phyloP scores from a whole-genome alignment of 2,113 vertebrate species.

The Lophotis ruficrista region DNA sequence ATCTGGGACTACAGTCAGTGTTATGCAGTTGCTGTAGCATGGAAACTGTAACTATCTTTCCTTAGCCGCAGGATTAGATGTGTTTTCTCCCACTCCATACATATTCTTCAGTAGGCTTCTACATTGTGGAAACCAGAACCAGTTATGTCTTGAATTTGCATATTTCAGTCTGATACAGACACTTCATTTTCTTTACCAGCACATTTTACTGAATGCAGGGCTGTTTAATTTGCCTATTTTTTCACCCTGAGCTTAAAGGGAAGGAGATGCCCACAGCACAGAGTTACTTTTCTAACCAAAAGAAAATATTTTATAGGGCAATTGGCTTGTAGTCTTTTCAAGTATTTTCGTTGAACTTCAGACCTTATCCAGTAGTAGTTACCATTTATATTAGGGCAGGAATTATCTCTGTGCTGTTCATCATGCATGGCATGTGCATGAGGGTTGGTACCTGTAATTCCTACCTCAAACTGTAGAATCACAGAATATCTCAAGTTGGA shows the following conservation, averaged over 20 bases:
- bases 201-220: background rate
- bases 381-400: background rate
- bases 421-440: no score
- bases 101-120: background rate
- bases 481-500: background rate
- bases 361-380: background rate
- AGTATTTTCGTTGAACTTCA: background rate
- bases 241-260: background rate
- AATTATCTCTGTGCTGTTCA: background rate
- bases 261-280: background rate
- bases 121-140: background rate
- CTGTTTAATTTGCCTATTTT: background rate
- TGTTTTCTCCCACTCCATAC: background rate
- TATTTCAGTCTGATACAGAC: background rate
- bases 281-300: background rate
- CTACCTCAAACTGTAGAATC: background rate
- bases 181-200: background rate
- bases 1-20: background rate
- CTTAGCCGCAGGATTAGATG: constrained; percentile 16
- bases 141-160: background rate
- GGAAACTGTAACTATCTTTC: background rate
- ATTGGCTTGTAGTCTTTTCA: background rate
- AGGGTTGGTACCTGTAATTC: background rate
- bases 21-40: background rate
- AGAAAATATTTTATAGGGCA: background rate